phyloP scores from a whole-genome alignment of 2,797 vertebrate species.

The Neostethus bicornis region DNA sequence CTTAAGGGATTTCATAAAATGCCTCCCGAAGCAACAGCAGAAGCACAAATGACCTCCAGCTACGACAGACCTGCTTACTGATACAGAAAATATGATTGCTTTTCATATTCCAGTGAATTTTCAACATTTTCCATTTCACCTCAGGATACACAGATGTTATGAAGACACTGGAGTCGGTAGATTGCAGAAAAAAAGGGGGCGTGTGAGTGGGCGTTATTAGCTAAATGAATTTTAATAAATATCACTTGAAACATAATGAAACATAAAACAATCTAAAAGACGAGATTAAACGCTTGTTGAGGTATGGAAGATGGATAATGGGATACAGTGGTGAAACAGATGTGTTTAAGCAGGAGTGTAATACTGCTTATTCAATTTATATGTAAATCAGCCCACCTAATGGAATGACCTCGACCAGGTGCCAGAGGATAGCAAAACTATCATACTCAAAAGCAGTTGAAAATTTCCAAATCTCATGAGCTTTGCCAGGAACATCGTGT shows the following conservation, averaged over 20 bases:
- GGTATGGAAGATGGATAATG: slow-evolving; percentile 71
- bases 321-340: slow-evolving; percentile 67
- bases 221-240: slow-evolving; percentile 78
- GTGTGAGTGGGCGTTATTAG: slow-evolving; percentile 70
- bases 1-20: slow-evolving; percentile 65
- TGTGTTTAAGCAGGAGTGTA: slow-evolving; percentile 70
- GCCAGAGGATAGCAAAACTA: slow-evolving; percentile 67
- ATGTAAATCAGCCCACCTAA: slow-evolving; percentile 77
- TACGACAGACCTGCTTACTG: slow-evolving; percentile 82
- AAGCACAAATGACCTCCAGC: slow-evolving; percentile 73
- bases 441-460: slow-evolving; percentile 60
- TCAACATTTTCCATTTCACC: slow-evolving; percentile 78
- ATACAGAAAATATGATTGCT: slow-evolving; percentile 87
- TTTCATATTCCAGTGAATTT: slow-evolving; percentile 81
- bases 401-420: slow-evolving; percentile 73
- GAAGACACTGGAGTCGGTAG: slow-evolving; percentile 74
- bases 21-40: slow-evolving; percentile 72
- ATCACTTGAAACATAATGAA: slow-evolving; percentile 71
- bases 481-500: slow-evolving; percentile 45
- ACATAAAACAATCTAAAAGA: slow-evolving; percentile 67
- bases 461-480: slow-evolving; percentile 64
- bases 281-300: slow-evolving; percentile 73
- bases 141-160: slow-evolving; percentile 74
- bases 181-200: slow-evolving; percentile 50
- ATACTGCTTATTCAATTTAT: slow-evolving; percentile 76